A percentile compares a stretch with the other conserved stretches of the same genome.
phyloP scores from a whole-genome alignment of 2,113 vertebrate species.

The Rhodinocichla rosea region DNA sequence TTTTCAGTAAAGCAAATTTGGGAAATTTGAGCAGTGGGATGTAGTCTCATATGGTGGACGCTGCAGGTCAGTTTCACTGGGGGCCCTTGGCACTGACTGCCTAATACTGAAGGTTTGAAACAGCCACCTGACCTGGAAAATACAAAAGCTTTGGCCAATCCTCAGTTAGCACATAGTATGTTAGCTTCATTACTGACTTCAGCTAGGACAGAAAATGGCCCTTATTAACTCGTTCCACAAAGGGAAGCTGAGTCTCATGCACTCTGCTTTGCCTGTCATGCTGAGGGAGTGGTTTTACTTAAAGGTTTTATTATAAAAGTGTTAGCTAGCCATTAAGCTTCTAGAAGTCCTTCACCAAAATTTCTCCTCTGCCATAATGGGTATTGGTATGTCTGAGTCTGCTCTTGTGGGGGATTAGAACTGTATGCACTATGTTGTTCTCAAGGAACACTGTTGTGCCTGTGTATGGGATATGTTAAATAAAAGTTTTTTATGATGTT shows the following conservation, averaged over 20 bases:
- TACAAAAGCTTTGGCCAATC: neutral
- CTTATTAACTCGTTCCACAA: neutral
- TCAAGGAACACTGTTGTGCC: neutral
- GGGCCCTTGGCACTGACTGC: neutral
- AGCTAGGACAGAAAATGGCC: neutral
- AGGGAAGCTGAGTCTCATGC: neutral
- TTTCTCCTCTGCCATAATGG: neutral
- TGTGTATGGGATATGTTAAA: neutral
- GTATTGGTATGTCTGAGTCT: neutral
- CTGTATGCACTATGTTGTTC: neutral
- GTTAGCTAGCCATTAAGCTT: neutral
- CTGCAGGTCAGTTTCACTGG: neutral
- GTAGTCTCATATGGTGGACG: fast-evolving
- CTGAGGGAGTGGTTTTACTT: neutral
- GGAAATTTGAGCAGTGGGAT: neutral
- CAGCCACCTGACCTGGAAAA: neutral
- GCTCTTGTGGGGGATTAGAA: neutral
- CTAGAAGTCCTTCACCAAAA: neutral
- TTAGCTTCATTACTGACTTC: neutral
- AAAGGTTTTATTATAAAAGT: neutral
- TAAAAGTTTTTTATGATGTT: neutral
- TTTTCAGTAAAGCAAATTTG: neutral
- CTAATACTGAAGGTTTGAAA: neutral
- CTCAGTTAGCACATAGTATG: neutral
- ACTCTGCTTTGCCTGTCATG: neutral